Conservation (phyloP, 2,888 invertebrate genomes). For the Acleris holmiana region DNA sequence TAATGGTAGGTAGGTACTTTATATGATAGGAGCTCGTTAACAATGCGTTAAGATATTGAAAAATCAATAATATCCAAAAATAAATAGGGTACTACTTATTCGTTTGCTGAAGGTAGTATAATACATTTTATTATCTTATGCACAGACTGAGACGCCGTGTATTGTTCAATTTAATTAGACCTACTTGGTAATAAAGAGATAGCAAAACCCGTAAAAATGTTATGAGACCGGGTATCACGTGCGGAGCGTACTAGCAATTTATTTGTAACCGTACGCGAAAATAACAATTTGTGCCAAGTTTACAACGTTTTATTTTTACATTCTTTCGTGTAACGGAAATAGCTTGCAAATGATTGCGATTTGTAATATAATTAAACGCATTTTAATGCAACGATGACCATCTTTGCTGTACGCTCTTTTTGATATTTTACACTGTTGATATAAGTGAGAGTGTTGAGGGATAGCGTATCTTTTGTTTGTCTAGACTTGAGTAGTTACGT, state of each 20-base stretch:
- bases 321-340: conserved; percentile 33
- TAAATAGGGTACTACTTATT: no score
- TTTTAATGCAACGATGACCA: not conserved
- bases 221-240: conserved; percentile 27
- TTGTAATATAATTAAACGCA: conserved; percentile 20
- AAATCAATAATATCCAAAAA: no score
- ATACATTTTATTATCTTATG: not conserved
- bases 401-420: not conserved
- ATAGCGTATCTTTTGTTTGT: no score
- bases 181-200: conserved; percentile 23
- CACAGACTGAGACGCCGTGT: conserved; percentile 3
- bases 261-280: conserved; percentile 33
- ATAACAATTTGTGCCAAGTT: conserved; percentile 37
- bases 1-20: conserved; percentile 19
- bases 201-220: conserved; percentile 22
- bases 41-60: not conserved
- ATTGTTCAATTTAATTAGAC: conserved; percentile 22
- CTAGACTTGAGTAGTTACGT: no score
- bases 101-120: no score
- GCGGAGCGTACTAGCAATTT: conserved; percentile 33
- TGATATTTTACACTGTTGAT: no score
- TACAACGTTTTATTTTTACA: conserved; percentile 36
- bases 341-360: conserved; percentile 21
- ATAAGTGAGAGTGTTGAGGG: no score
- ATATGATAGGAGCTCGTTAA: conserved; percentile 11